Conservation (phyloP, 2,888 invertebrate species). For the Hirtodrosophila confusa region DNA sequence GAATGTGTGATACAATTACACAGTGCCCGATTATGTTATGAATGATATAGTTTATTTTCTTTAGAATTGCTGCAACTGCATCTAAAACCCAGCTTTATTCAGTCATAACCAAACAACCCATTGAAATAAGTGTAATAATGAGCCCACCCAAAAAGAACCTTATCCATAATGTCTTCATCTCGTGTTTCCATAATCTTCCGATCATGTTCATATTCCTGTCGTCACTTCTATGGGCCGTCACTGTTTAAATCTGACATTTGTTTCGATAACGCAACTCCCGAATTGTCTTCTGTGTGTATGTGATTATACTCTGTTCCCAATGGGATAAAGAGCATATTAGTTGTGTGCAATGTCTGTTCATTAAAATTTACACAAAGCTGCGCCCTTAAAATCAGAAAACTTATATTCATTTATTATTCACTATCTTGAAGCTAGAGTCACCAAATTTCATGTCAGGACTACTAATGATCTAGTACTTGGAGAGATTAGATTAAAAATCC, state of each 20-base stretch:
- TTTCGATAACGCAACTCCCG: conserved; percentile 35
- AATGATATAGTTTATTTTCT: not conserved
- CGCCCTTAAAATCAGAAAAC: too few relatives aligned
- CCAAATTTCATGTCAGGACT: too few relatives aligned
- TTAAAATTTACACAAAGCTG: too few relatives aligned
- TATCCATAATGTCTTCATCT: conserved; percentile 39
- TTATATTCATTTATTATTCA: too few relatives aligned
- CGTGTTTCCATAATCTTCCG: conserved; percentile 9
- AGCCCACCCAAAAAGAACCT: conserved; percentile 17
- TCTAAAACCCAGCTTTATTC: not conserved
- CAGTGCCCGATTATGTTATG: too few relatives aligned
- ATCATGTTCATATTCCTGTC: conserved; percentile 37
- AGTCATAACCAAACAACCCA: not conserved
- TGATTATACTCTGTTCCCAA: too few relatives aligned
- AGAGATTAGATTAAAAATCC: too few relatives aligned
- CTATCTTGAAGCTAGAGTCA: too few relatives aligned
- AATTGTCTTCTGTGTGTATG: conserved; percentile 9
- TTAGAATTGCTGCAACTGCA: not conserved
- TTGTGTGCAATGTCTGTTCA: too few relatives aligned
- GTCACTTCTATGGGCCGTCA: conserved; percentile 42
- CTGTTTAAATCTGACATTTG: conserved; percentile 47
- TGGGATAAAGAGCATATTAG: too few relatives aligned
- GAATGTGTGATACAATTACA: too few relatives aligned
- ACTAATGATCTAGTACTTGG: too few relatives aligned
- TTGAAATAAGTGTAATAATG: not conserved